Evolutionary conservation across 2,888 invertebrate species (phyloP), one percentile per base, ranked within the genome.

Genomic region (Drosophila pseudotakahashii): DNA sequence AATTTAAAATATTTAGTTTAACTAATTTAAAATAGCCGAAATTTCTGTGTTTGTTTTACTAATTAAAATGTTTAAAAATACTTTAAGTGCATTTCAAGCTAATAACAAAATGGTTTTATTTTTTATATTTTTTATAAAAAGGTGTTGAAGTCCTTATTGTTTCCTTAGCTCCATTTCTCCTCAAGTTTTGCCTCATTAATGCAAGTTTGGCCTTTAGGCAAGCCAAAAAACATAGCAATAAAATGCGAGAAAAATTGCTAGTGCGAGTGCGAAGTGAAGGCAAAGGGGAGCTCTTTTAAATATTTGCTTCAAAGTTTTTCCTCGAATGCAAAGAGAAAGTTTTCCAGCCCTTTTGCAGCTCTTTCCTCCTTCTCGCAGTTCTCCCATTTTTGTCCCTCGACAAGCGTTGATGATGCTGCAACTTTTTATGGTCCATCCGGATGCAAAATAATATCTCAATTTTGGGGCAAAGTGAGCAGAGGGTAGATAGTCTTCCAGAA

Each of bases 361-460:
- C 19, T 19, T 19, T 19, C 32, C 39, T 3, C 45, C 44, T n/a
- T 55, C 19, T 39, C 52, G 16, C 39, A 41, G 58, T 50, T 59
- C 59, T 48, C 32, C 26, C 59, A 63, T 59, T 59, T 59, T 50
- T n/a, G 62, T 63, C 61, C 75, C 47, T 63, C 45, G 53, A 64
- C 48, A 57, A 68, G 55, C 77, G 58, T 61, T 80, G 82, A 82
- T 81, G 81, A 81, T 80, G 81, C 57, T 78, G 81, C 80, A 82
- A 81, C 77, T 81, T 80, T 81, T 81, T 77, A 78, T 72, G 64
- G 62, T 48, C 63, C 61, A 50, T 50, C 71, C 67, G 67, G 69
- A 63, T 67, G 75, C 69, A 57, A 70, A 63, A 67, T 71, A 71
- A 80, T 75, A 82, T 71, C 73, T 82, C 76, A 73, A 78, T 80